Evolutionary conservation across 1,140 invertebrate genomes (phyloP).

Genomic region (Steinernema khuongi): DNA sequence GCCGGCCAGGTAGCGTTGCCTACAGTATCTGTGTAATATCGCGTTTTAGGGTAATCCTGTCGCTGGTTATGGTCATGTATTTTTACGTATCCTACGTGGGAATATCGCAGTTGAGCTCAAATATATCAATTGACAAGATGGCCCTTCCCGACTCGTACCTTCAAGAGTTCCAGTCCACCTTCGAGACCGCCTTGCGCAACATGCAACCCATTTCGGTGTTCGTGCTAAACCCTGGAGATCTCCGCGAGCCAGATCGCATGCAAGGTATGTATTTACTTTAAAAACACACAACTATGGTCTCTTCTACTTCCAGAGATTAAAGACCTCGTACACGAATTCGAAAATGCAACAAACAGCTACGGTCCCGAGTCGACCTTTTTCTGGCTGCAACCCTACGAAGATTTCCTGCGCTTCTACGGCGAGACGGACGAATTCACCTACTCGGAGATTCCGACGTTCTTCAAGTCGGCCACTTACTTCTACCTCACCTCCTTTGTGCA

Average conservation of each 20-base stretch:
- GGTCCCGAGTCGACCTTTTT: constrained; percentile 56
- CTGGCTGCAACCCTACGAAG: constrained; percentile 55
- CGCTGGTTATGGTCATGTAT: constrained; percentile 44
- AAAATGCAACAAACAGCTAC: constrained; percentile 52
- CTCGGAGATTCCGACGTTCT: constrained; percentile 52
- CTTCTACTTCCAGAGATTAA: constrained; percentile 46
- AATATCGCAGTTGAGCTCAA: constrained; percentile 47
- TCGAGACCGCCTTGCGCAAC: constrained; percentile 51
- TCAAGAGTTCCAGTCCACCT: constrained; percentile 51
- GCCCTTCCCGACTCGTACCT: constrained; percentile 54
- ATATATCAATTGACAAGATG: constrained; percentile 58
- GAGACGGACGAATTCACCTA: constrained; percentile 44
- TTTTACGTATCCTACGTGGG: constrained; percentile 51
- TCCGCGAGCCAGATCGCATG: constrained; percentile 48
- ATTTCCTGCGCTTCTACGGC: constrained; percentile 52
- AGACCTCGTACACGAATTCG: constrained; percentile 47
- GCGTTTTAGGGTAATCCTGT: constrained; percentile 38
- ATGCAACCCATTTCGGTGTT: constrained; percentile 58
- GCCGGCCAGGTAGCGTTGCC: constrained; percentile 26
- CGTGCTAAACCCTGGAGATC: constrained; percentile 51
- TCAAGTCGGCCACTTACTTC: constrained; percentile 54
- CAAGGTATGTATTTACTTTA: constrained; percentile 33
- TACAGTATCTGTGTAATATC: constrained; percentile 40
- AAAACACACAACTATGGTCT: constrained; percentile 2
- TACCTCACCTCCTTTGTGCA: constrained; percentile 56